A percentile compares a stretch with the other conserved stretches of the same genome.
These are phyloP conservation scores for Spodoptera littoralis DNA, from an alignment of 2,888 invertebrate species.

Conservation along the genomic window DNA sequence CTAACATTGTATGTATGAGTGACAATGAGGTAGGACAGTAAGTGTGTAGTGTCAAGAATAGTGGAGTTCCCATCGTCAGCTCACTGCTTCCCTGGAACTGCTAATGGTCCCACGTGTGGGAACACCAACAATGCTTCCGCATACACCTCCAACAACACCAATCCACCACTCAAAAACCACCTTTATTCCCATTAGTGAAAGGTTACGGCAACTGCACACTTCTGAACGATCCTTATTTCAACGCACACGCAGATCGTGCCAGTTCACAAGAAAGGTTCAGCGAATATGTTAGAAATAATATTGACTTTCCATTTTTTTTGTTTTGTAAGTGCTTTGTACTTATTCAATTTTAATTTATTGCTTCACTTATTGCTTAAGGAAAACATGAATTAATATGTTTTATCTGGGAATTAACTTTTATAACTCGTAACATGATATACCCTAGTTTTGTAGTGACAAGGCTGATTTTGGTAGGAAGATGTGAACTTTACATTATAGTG, in stretches of 20 bases:
- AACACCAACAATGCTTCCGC: constrained; percentile 72
- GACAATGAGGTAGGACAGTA: constrained; percentile 43
- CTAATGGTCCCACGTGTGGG: constrained; percentile 82
- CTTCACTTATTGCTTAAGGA: too few species aligned
- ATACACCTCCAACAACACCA: constrained; percentile 43
- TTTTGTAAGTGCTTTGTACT: too few species aligned
- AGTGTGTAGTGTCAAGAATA: constrained; percentile 66
- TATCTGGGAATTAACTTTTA: too few species aligned
- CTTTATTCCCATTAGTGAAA: constrained; percentile 15
- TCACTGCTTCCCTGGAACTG: constrained; percentile 74
- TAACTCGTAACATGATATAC: too few species aligned
- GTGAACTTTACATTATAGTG: too few species aligned
- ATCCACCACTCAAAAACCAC: constrained; percentile 11
- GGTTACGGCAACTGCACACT: constrained; percentile 11
- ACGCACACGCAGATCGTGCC: constrained; percentile 55
- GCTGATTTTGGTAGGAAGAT: too few species aligned
- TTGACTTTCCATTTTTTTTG: constrained; percentile 37
- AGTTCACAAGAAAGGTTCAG: constrained; percentile 54
- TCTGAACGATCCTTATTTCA: constrained; percentile 44
- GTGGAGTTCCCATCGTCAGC: constrained; percentile 72
- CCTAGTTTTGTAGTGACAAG: too few species aligned
- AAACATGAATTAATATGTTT: too few species aligned
- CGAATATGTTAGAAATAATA: constrained; percentile 55
- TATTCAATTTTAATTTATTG: too few species aligned
- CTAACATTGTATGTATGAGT: constrained; percentile 35